Evolutionary conservation across 2,797 vertebrate genomes (phyloP), one percentile per base, ranked within the genome.

Genomic region (Spatula clypeata): DNA sequence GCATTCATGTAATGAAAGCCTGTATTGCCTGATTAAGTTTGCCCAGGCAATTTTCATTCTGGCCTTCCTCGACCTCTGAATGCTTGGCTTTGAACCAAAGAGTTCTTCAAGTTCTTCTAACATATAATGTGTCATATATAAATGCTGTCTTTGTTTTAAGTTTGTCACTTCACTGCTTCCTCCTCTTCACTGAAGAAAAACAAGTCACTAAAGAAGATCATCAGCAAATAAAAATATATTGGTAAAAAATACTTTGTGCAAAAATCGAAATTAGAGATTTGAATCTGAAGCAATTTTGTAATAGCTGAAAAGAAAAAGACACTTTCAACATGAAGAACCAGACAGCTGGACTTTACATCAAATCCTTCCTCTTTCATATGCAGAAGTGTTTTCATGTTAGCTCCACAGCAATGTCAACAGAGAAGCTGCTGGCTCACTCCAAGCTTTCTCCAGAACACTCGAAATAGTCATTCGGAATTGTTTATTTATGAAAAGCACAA

Each of bases 101-200:
- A 53, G 53, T 82, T 94, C 54, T 90, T 91, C 61, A 77, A 71
- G 69, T 72, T 91, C 75, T 91, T 85, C 53, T 77, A 71, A 80
- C 29, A 45, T 95, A 93, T 85, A 86, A 80, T n/a, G 20, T 93
- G 72, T 91, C 87, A 58, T 81, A 83, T 86, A 93, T 65, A 86
- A 96, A 90, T 31, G 66, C 73, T 79, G 73, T 27, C 47, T 95
- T 96, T 94, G 95, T 96, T 92, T 95, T 69, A 82, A 89, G 36
- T 91, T 87, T 57, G 54, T 91, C 45, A 57, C 53, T 91, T 93
- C 69, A 38, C 12, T 94, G 29, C 72, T 92, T 91, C 92, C n/a
- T 65, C 23, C 75, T 88, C 61, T 69, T 85, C 65, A 58, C 20
- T 51, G 75, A 74, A 90, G 38, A 58, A 94, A 89, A 96, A 32